phyloP scores from a whole-genome alignment of 2,888 invertebrate species.

The Drosophila cognata region DNA sequence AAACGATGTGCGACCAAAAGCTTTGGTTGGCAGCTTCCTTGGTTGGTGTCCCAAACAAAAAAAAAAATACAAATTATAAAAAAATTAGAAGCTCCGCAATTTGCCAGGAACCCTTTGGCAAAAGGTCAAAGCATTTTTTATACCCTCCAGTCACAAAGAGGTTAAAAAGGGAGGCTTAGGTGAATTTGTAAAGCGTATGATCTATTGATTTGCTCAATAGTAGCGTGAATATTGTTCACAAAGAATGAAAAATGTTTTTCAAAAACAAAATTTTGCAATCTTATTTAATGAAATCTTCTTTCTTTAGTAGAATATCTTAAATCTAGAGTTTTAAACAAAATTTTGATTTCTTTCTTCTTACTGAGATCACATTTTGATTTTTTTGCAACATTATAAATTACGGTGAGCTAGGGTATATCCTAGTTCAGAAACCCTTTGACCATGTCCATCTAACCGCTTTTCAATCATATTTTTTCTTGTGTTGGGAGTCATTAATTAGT shows the following conservation, averaged over 20 bases:
- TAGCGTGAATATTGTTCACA: background rate
- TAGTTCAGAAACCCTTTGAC: background rate
- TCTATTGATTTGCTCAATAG: background rate
- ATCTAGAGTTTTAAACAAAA: background rate
- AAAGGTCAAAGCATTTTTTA: slow-evolving; percentile 24
- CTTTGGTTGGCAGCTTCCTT: slow-evolving; percentile 24
- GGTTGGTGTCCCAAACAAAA: slow-evolving; percentile 19
- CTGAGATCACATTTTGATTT: background rate
- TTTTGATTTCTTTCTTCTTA: background rate
- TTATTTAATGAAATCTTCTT: background rate
- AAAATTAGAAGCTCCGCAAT: slow-evolving; percentile 13
- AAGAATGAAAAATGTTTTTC: background rate
- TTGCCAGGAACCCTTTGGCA: slow-evolving; percentile 42
- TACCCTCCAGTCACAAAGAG: slow-evolving; percentile 1
- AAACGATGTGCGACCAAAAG: slow-evolving; percentile 19
- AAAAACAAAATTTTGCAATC: background rate
- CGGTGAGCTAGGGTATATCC: slow-evolving; percentile 4
- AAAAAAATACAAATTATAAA: slow-evolving; percentile 7
- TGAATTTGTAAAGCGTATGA: background rate
- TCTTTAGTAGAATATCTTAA: background rate
- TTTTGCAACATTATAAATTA: background rate
- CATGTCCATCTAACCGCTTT: slow-evolving; percentile 61
- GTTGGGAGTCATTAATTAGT: slow-evolving; percentile 58
- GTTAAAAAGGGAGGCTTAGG: background rate
- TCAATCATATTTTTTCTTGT: slow-evolving; percentile 54